Conservation (phyloP, 2,113 vertebrate genomes). For the Brevimyrus niger region DNA sequence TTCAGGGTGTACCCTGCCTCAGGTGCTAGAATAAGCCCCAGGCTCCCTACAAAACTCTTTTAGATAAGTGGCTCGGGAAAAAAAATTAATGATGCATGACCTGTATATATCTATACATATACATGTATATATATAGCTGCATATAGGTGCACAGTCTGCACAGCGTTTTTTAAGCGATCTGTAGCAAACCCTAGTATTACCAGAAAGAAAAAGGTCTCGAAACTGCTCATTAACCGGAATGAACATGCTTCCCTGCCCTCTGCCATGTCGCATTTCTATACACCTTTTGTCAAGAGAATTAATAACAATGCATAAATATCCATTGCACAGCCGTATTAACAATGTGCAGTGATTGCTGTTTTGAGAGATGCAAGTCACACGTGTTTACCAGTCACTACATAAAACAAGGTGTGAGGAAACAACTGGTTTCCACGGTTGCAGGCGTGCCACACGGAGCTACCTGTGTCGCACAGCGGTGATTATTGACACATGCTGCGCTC, state of each 20-base stretch:
- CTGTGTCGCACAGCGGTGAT: neutral
- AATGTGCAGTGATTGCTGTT: constrained; percentile 5
- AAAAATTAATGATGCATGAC: neutral
- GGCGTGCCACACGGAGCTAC: neutral
- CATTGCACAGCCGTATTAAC: neutral
- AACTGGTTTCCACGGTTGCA: neutral
- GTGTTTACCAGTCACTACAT: neutral
- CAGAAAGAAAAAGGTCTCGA: neutral
- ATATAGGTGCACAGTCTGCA: neutral
- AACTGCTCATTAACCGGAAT: neutral
- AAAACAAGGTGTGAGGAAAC: neutral
- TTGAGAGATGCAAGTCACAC: neutral
- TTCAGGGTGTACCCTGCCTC: neutral
- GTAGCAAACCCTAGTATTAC: neutral
- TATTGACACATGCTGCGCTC: constrained; percentile 7
- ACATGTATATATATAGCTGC: neutral
- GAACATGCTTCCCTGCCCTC: neutral
- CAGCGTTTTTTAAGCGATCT: neutral
- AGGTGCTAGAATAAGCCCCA: neutral
- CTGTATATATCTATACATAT: neutral
- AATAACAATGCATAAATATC: neutral
- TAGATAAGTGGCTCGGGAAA: neutral
- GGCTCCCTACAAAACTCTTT: neutral
- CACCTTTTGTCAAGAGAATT: neutral
- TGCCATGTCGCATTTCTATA: neutral